Conservation (phyloP, 2,797 vertebrate genomes). For the Amblyraja radiata region DNA sequence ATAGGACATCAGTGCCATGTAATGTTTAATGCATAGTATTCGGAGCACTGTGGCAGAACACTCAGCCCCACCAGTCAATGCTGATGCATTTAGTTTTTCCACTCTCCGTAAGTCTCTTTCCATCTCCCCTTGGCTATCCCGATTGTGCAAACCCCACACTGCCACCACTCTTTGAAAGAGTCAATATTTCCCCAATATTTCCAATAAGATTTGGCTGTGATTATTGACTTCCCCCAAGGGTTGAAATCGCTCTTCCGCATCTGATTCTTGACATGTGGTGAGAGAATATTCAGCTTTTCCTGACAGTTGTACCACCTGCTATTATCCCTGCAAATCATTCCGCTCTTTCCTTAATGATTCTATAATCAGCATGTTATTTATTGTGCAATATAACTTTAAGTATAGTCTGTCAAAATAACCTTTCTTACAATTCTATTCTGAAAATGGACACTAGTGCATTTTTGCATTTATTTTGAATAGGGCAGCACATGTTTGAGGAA, state of each 20-base stretch:
- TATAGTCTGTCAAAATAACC: no score
- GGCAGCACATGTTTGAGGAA: no score
- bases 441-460: background rate
- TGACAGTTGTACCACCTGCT: background rate
- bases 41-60: background rate
- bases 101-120: no score
- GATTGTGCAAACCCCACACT: no score
- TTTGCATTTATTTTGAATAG: no score
- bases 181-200: no score
- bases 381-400: background rate
- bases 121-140: no score
- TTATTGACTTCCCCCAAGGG: background rate
- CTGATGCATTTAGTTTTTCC: background rate
- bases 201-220: background rate
- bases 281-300: no score
- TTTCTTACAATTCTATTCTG: background rate
- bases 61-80: background rate
- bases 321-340: background rate
- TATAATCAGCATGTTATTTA: background rate
- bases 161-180: background rate
- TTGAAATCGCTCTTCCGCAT: background rate
- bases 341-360: background rate
- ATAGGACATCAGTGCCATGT: background rate
- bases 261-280: background rate
- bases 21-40: background rate